Evolutionary conservation across 2,113 vertebrate genomes (phyloP).

Genomic region (Laticauda colubrina): DNA sequence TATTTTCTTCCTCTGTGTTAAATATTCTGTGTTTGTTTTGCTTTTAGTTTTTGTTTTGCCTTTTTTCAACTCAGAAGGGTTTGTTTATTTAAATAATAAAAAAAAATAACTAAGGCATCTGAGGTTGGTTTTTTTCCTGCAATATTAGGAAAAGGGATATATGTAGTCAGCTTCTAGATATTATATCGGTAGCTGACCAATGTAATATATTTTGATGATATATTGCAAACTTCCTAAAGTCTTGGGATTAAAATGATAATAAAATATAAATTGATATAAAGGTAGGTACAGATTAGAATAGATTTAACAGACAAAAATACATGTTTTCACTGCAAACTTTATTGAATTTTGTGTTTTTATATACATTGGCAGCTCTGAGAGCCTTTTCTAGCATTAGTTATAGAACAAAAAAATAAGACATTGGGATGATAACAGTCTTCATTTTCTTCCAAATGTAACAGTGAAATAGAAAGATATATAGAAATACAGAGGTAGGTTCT

Average conservation of each 20-base stretch:
- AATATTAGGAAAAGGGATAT: neutral
- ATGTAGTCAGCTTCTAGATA: neutral
- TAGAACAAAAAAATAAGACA: neutral
- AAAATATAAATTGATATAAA: neutral
- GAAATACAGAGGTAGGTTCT: neutral
- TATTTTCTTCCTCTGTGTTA: slow-evolving; percentile 67
- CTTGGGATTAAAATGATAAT: neutral
- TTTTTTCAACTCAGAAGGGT: slow-evolving; percentile 57
- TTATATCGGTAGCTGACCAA: neutral
- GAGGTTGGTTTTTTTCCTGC: slow-evolving; percentile 39
- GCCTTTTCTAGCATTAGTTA: neutral
- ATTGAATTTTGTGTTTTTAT: neutral
- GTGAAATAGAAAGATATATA: neutral
- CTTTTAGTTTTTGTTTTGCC: slow-evolving; percentile 61
- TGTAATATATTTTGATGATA: neutral
- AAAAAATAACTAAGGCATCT: slow-evolving; percentile 49
- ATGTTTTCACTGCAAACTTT: neutral
- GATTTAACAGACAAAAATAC: neutral
- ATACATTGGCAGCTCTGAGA: neutral
- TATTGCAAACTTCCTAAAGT: neutral
- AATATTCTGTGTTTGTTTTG: slow-evolving; percentile 60
- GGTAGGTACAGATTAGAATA: neutral
- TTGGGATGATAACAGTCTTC: neutral
- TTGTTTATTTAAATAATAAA: slow-evolving; percentile 62
- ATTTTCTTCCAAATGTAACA: neutral